Percentiles rank a stretch among this genome's conserved stretches.
phyloP scores from a whole-genome alignment of 2,113 vertebrate genomes.

The Mormyrus iriodes region DNA sequence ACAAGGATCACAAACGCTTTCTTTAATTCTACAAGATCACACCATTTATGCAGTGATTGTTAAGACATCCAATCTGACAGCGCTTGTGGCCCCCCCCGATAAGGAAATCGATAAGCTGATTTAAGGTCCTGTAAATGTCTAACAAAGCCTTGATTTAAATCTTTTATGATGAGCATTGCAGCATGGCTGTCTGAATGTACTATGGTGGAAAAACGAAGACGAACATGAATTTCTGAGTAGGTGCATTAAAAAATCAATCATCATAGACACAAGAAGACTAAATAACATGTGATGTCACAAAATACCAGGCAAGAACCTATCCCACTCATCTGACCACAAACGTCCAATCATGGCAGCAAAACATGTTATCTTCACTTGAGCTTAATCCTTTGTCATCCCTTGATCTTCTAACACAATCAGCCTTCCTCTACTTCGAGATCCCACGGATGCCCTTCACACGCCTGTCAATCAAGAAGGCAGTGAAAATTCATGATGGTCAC shows the following conservation, averaged over 20 bases:
- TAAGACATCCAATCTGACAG: neutral
- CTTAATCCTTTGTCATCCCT: neutral
- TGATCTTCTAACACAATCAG: neutral
- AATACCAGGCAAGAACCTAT: neutral
- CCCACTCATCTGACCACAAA: neutral
- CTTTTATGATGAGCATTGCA: slow-evolving; percentile 13
- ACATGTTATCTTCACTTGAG: neutral
- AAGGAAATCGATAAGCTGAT: slow-evolving; percentile 27
- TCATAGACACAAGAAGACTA: slow-evolving; percentile 29
- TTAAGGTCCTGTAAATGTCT: slow-evolving; percentile 18
- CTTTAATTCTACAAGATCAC: neutral
- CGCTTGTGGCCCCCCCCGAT: neutral
- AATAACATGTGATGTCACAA: slow-evolving; percentile 23
- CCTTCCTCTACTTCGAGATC: neutral
- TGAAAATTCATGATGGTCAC: neutral
- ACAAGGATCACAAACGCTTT: slow-evolving; percentile 8
- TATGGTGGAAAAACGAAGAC: slow-evolving; percentile 31
- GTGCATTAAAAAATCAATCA: slow-evolving; percentile 32
- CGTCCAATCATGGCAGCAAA: neutral
- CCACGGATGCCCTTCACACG: neutral
- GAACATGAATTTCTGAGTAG: slow-evolving; percentile 28
- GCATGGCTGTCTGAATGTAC: slow-evolving; percentile 26
- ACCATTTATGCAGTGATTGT: slow-evolving; percentile 9
- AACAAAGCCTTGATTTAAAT: slow-evolving; percentile 8
- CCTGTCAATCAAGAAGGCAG: neutral